Percentiles rank a stretch among this genome's conserved stretches.
phyloP scores from a whole-genome alignment of 2,888 invertebrate genomes.

The Slavum lentiscoides region DNA sequence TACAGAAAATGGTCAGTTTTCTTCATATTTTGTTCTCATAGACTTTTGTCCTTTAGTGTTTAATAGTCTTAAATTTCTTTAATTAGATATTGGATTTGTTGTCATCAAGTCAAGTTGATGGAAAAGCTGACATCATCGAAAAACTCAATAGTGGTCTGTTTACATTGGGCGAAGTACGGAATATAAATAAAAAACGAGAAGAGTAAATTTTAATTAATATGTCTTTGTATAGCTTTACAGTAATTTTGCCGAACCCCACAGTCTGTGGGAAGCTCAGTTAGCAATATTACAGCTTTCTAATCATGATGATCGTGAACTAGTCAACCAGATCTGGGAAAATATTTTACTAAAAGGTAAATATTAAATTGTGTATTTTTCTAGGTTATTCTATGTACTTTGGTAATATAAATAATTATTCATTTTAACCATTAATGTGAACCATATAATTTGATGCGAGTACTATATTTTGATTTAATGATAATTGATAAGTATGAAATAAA shows the following conservation, averaged over 20 bases:
- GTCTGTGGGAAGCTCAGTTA: constrained; percentile 90
- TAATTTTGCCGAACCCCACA: constrained; percentile 87
- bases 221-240: constrained; percentile 72
- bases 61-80: constrained; percentile 8
- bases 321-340: constrained; percentile 90
- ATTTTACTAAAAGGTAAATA: constrained; percentile 67
- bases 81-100: constrained; percentile 50
- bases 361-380: not conserved
- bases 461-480: not conserved
- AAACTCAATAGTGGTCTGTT: constrained; percentile 80
- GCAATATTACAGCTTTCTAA: constrained; percentile 94
- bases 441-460: not conserved
- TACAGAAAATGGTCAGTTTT: constrained; percentile 67
- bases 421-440: not conserved
- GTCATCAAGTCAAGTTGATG: constrained; percentile 30
- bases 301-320: constrained; percentile 82
- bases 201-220: constrained; percentile 29
- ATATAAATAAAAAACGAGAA: constrained; percentile 40
- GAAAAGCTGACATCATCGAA: constrained; percentile 65
- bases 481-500: no score
- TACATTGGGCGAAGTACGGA: constrained; percentile 76
- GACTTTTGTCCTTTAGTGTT: not conserved
- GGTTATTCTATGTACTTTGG: no score
- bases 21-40: not conserved
- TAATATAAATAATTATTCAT: no score